Evolutionary conservation across 2,113 vertebrate genomes (phyloP).

Genomic region (Tupaia tana): DNA sequence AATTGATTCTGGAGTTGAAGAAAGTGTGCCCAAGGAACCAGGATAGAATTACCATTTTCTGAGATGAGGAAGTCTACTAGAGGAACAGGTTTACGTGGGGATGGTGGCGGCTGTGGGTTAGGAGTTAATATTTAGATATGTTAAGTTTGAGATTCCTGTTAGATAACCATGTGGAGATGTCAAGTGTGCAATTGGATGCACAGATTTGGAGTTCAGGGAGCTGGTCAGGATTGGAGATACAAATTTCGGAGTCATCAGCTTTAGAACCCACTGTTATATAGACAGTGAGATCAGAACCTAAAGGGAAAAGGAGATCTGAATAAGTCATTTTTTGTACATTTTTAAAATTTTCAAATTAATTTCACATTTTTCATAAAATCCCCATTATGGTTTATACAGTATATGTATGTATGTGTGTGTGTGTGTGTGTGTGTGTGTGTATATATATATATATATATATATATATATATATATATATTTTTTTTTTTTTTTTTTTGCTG

Average conservation of each 20-base stretch:
- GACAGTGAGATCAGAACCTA: not conserved
- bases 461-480: too few relatives aligned
- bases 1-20: not conserved
- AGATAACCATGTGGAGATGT: not conserved
- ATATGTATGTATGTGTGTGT: too few relatives aligned
- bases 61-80: not conserved
- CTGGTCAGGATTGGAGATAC: not conserved
- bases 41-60: conserved; percentile 4
- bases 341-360: too few relatives aligned
- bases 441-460: too few relatives aligned
- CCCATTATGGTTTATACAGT: too few relatives aligned
- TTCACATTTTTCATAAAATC: too few relatives aligned
- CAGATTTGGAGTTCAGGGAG: conserved; percentile 3
- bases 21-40: not conserved
- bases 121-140: conserved; percentile 19
- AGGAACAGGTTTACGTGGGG: not conserved
- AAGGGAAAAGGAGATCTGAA: conserved; percentile 29
- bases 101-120: not conserved
- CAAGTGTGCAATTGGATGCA: not conserved
- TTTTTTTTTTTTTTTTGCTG: too few relatives aligned
- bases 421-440: too few relatives aligned
- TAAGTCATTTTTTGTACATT: not conserved
- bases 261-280: not conserved
- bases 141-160: conserved; percentile 29
- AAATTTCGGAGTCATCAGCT: conserved; percentile 20